Conservation (phyloP, 1,140 invertebrate species). For the Magallana gigas region DNA sequence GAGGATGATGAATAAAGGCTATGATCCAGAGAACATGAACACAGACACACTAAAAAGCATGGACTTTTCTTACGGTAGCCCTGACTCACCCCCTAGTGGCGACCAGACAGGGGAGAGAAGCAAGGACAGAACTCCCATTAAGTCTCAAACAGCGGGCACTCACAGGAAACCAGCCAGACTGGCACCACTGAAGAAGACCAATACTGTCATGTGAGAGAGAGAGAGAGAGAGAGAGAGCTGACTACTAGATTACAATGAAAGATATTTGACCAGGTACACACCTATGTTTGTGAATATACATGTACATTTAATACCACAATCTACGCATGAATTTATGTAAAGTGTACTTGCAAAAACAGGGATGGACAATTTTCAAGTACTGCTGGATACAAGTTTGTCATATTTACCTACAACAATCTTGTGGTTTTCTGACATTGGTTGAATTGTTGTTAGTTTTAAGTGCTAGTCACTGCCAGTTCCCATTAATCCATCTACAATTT, state of each 20-base stretch:
- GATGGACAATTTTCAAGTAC: too few species aligned
- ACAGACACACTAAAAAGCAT: conserved; percentile 69
- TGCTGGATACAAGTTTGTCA: too few species aligned
- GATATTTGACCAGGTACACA: too few species aligned
- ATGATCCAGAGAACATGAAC: conserved; percentile 70
- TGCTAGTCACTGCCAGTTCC: conserved; percentile 6
- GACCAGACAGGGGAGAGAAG: conserved; percentile 53
- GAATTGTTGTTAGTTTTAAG: not conserved
- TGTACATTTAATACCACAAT: too few species aligned
- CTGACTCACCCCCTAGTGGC: conserved; percentile 62
- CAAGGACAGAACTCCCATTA: conserved; percentile 46
- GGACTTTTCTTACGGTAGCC: conserved; percentile 72
- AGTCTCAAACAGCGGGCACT: conserved; percentile 42
- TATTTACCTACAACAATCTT: not conserved
- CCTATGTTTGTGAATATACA: too few species aligned
- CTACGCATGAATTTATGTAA: too few species aligned
- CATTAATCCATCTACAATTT: too few species aligned
- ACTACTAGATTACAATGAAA: too few species aligned
- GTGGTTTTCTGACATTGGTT: not conserved
- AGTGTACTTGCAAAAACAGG: too few species aligned
- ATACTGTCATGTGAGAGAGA: conserved; percentile 58
- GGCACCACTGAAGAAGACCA: conserved; percentile 61
- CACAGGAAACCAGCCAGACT: conserved; percentile 42
- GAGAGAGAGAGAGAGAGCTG: not conserved
- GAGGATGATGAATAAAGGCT: conserved; percentile 73